Evolutionary conservation across 2,888 invertebrate genomes (phyloP), one percentile per base, ranked within the genome.

Genomic region (Stratiomys singularior): DNA sequence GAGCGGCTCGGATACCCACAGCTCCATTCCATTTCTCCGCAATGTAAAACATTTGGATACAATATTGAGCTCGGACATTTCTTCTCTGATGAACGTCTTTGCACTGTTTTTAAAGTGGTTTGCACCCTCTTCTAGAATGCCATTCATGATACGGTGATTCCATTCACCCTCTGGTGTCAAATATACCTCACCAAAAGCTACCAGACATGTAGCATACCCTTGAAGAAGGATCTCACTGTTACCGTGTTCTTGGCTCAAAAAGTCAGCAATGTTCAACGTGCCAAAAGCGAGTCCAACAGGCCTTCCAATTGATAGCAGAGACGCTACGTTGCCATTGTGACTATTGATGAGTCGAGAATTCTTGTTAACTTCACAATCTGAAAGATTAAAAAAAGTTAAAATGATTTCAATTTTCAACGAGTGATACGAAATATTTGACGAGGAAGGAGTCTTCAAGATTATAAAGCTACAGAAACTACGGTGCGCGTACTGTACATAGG

Each of bases 171-270:
- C 84, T 0, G 83, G 82, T 1, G 84, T 85, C 4, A 85, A 82
- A 71, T 84, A 84, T 5, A 83, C 82, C 23, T 83, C 82, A 0
- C 85, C 84, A 78, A 85, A 86, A 1, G 83, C 85, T 52, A 85
- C 82, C 1, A 87, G 76, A 64, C 82, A 81, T 0, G 82, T 82
- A 0, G 84, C 85, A 67, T 80, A 87, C 0, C 82, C 83, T 66
- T 83, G 80, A 0, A 82, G 77, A 0, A 82, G 77, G n/a, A 44
- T 4, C 18, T 15, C 18, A 60, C 60, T 4, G 21, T 60, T 25
- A 7, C 7, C 23, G 23, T 5, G 21, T 18, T 60, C 23, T 25
- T 60, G 18, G 60, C 23, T 60, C 11, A 64, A 11, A 30, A 66
- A 56, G 18, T 77, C 67, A 11, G 66, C 56, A 18, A 77, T 52